Percentiles rank a stretch among this genome's conserved stretches.
These are phyloP conservation scores for Hydrotaea cyrtoneurina DNA, from an alignment of 2,888 invertebrate genomes.

Conservation along the genomic window DNA sequence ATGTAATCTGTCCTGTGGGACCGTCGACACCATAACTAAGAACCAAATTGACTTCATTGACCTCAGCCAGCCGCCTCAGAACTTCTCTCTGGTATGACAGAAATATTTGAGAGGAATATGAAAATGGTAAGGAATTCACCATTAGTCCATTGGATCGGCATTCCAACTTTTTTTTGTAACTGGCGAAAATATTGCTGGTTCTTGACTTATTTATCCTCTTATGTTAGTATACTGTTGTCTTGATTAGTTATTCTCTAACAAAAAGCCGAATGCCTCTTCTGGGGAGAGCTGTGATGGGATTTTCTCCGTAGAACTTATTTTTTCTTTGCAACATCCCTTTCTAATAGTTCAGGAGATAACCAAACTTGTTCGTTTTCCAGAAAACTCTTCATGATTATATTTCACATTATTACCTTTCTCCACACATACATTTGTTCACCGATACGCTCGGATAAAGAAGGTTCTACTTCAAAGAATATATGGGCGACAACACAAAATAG, in stretches of 20 bases:
- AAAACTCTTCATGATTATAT: not conserved
- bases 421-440: no score
- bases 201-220: not conserved
- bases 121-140: no score
- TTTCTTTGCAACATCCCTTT: not conserved
- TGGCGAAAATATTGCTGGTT: not conserved
- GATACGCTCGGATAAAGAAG: not conserved
- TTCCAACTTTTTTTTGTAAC: no score
- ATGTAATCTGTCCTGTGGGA: not conserved
- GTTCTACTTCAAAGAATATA: not conserved
- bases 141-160: no score
- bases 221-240: not conserved
- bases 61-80: not conserved
- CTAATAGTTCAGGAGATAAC: not conserved
- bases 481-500: not conserved
- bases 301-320: not conserved
- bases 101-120: no score
- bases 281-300: no score
- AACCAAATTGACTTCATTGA: conserved; percentile 29
- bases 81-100: conserved; percentile 17
- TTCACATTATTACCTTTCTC: not conserved
- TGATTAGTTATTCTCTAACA: not conserved
- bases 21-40: conserved; percentile 30
- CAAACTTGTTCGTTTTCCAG: not conserved
- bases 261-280: no score